phyloP scores from a whole-genome alignment of 2,113 vertebrate species.

The Rousettus leschenaultii region DNA sequence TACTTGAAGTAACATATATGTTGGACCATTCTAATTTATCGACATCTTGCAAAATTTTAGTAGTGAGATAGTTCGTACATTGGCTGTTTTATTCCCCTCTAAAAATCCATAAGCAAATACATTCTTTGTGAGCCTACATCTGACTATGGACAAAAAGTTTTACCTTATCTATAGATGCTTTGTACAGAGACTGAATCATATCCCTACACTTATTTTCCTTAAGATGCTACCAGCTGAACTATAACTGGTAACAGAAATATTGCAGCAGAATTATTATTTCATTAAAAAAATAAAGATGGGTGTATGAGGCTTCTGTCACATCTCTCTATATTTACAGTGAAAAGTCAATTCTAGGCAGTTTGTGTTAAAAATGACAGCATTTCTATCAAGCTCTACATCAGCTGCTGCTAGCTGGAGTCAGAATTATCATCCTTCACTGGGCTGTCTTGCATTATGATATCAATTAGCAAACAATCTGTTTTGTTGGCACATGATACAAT shows the following conservation, averaged over 20 bases:
- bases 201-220: neutral
- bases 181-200: neutral
- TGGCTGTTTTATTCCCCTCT: neutral
- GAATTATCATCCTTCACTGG: conserved; percentile 73
- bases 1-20: neutral
- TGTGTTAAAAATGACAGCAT: conserved; percentile 71
- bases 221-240: neutral
- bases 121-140: neutral
- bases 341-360: conserved; percentile 22
- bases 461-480: conserved; percentile 77
- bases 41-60: neutral
- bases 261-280: conserved; percentile 23
- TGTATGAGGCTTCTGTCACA: conserved; percentile 9
- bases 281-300: conserved; percentile 27
- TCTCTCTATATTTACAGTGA: conserved; percentile 58
- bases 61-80: neutral
- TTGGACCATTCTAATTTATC: neutral
- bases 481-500: conserved; percentile 60
- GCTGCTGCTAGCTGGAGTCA: conserved; percentile 62
- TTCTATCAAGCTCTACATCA: conserved; percentile 61
- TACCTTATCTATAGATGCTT: neutral
- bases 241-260: conserved; percentile 33
- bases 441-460: conserved; percentile 74
- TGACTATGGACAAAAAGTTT: neutral
- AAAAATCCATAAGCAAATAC: neutral